Evolutionary conservation across 2,888 invertebrate genomes (phyloP).

Genomic region (Argyresthia albistria): DNA sequence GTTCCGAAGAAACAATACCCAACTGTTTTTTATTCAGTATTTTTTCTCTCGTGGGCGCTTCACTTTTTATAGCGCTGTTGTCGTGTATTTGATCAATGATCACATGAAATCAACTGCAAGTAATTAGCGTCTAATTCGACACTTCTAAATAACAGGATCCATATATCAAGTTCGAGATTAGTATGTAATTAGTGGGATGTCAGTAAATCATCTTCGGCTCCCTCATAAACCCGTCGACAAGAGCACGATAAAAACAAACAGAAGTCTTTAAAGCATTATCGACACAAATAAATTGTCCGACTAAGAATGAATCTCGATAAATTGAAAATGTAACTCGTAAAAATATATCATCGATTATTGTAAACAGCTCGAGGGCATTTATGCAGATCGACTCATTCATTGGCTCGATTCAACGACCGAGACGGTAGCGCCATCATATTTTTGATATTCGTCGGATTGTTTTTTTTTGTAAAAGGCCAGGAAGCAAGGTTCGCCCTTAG

Average conservation of each 20-base stretch:
- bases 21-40: not conserved
- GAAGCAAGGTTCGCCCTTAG: not conserved
- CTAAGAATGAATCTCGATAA: conserved; percentile 62
- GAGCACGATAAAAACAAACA: conserved; percentile 48
- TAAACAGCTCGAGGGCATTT: conserved; percentile 69
- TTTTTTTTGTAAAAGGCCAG: too few species aligned
- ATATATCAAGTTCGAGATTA: conserved; percentile 17
- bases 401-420: conserved; percentile 56
- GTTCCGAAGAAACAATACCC: conserved; percentile 39
- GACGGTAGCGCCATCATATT: not conserved
- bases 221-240: conserved; percentile 42
- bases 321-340: conserved; percentile 64
- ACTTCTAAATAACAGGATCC: conserved; percentile 2
- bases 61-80: not conserved
- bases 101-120: not conserved
- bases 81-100: conserved; percentile 4
- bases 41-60: not conserved
- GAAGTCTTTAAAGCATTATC: conserved; percentile 58
- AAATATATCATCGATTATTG: conserved; percentile 68
- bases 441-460: not conserved
- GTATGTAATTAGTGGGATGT: conserved; percentile 31
- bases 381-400: conserved; percentile 58
- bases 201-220: conserved; percentile 28
- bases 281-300: conserved; percentile 63
- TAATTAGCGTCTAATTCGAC: not conserved